Percentiles rank a stretch among this genome's conserved stretches.
These are phyloP conservation scores for Pseudochromis fuscus DNA, from an alignment of 2,797 vertebrate genomes.

Conservation along the genomic window DNA sequence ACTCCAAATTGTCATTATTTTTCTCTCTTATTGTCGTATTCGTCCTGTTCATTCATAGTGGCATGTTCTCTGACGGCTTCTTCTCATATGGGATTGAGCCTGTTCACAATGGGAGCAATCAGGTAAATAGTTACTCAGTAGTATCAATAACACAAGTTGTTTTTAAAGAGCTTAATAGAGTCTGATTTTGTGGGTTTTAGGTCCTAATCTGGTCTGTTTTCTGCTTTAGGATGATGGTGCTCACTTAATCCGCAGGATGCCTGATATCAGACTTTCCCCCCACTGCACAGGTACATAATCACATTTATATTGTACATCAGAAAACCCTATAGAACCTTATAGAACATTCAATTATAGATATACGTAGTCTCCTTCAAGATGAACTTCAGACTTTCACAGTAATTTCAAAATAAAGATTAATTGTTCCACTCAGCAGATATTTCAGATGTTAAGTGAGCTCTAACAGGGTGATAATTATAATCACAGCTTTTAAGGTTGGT, in stretches of 20 bases:
- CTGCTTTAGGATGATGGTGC: conserved; percentile 67
- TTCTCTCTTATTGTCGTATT: conserved; percentile 11
- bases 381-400: no score
- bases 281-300: conserved; percentile 68
- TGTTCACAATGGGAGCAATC: conserved; percentile 65
- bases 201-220: conserved; percentile 22
- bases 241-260: conserved; percentile 79
- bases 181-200: conserved; percentile 1
- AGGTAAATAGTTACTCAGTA: conserved; percentile 72
- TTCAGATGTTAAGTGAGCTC: no score
- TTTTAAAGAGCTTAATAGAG: no score
- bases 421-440: no score
- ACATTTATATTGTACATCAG: not conserved
- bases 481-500: not conserved
- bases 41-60: conserved; percentile 52
- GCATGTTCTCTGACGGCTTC: conserved; percentile 81
- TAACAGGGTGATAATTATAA: conserved; percentile 5
- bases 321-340: not conserved
- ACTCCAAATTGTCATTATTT: not conserved
- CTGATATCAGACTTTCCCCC: conserved; percentile 76
- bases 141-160: not conserved
- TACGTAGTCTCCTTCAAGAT: no score
- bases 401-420: not conserved
- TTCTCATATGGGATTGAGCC: conserved; percentile 81
- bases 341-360: not conserved